Evolutionary conservation across 2,797 vertebrate species (phyloP).

Genomic region (Ptychobarbus kaznakovi): DNA sequence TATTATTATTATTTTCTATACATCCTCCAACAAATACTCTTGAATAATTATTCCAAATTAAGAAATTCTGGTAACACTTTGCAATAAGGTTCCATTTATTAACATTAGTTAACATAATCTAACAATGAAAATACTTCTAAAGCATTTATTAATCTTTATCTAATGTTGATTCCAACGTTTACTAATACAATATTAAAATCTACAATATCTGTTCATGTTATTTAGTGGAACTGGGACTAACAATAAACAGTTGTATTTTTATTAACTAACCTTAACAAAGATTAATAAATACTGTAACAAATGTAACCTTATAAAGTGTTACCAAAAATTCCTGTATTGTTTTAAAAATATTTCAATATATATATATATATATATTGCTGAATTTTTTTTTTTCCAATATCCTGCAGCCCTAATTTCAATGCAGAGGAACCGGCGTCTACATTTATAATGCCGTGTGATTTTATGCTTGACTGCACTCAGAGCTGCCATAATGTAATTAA

Average conservation of each 20-base stretch:
- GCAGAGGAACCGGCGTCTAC: neutral
- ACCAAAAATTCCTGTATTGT: neutral
- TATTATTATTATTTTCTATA: too few species aligned
- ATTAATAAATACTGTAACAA: neutral
- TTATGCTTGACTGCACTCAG: constrained; percentile 1
- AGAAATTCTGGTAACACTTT: neutral
- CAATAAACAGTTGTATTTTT: neutral
- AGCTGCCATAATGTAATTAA: constrained; percentile 25
- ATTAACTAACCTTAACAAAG: neutral
- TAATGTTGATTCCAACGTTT: neutral
- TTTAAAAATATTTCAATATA: too few species aligned
- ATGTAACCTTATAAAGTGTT: neutral
- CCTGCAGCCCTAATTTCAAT: neutral
- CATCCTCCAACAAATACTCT: neutral
- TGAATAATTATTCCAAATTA: neutral
- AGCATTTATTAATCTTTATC: neutral
- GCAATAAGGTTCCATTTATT: neutral
- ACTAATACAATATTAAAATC: neutral
- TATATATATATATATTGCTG: neutral
- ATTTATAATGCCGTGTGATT: constrained; percentile 24
- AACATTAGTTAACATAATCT: neutral
- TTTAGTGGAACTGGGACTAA: neutral
- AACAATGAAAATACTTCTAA: neutral
- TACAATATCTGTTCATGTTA: neutral
- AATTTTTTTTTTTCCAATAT: neutral